Percentiles rank a stretch among this genome's conserved stretches.
Conservation (phyloP, 2,797 vertebrate genomes). For the Gorsachius magnificus region DNA sequence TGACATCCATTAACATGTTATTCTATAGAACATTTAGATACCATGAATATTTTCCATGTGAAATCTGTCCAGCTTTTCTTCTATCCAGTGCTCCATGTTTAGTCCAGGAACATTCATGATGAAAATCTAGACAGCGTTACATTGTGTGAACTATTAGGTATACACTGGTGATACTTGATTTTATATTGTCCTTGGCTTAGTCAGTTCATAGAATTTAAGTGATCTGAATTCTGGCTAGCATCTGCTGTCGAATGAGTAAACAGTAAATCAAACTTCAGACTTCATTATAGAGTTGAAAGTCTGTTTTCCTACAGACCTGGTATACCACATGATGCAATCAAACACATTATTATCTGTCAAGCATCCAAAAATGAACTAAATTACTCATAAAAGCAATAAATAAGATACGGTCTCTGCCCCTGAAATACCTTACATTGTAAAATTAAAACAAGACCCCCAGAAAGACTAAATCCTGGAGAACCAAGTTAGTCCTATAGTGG, state of each 20-base stretch:
- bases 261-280: conserved; percentile 54
- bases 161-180: conserved; percentile 50
- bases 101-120: conserved; percentile 70
- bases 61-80: conserved; percentile 63
- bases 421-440: not conserved
- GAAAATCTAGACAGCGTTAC: conserved; percentile 75
- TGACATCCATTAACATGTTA: conserved; percentile 57
- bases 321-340: conserved; percentile 48
- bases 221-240: conserved; percentile 53
- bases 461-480: not conserved
- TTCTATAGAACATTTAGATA: conserved; percentile 56
- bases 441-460: not conserved
- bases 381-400: conserved; percentile 49
- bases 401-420: not conserved
- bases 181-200: conserved; percentile 73
- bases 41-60: conserved; percentile 64
- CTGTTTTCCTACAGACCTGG: conserved; percentile 43
- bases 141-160: conserved; percentile 70
- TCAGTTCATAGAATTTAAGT: conserved; percentile 44
- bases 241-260: conserved; percentile 45
- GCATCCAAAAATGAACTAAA: conserved; percentile 30
- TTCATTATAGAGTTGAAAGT: conserved; percentile 30
- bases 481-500: not conserved
- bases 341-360: conserved; percentile 43
- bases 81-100: conserved; percentile 22